Evolutionary conservation across 2,888 invertebrate species (phyloP).

Genomic region (Eupithecia tripunctaria): DNA sequence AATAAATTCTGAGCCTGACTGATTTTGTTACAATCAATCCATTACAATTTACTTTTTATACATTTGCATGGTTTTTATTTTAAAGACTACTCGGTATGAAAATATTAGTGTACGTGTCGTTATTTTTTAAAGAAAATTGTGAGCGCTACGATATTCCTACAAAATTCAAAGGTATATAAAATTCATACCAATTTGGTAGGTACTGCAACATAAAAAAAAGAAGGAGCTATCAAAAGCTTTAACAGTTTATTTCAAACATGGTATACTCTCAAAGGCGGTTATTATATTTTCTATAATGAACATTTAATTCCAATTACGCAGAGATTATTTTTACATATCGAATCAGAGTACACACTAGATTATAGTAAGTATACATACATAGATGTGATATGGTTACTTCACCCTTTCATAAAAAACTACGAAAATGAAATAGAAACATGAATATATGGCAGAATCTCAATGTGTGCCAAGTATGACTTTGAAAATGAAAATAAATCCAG

Average conservation of each 20-base stretch:
- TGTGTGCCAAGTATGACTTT: not conserved
- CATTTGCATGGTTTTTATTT: not conserved
- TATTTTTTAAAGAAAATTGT: not conserved
- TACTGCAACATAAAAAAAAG: conserved; percentile 19
- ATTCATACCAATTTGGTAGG: not conserved
- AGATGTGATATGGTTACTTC: conserved; percentile 79
- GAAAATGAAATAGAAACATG: not conserved
- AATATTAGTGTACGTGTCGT: not conserved
- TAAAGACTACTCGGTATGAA: not conserved
- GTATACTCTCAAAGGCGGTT: conserved; percentile 48
- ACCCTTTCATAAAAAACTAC: conserved; percentile 55
- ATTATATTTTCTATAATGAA: conserved; percentile 42
- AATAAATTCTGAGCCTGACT: not conserved
- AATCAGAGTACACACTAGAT: conserved; percentile 61
- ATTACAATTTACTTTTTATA: not conserved
- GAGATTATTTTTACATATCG: conserved; percentile 64
- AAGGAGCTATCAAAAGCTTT: conserved; percentile 21
- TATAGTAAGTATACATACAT: conserved; percentile 72
- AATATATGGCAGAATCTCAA: conserved; percentile 3
- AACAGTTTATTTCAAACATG: conserved; percentile 37
- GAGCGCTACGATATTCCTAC: not conserved
- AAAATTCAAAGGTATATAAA: not conserved
- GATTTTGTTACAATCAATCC: not conserved
- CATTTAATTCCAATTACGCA: conserved; percentile 58
- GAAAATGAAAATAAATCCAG: conserved; percentile 18